Conservation (phyloP, 2,888 invertebrate genomes). For the Thymelicus sylvestris region DNA sequence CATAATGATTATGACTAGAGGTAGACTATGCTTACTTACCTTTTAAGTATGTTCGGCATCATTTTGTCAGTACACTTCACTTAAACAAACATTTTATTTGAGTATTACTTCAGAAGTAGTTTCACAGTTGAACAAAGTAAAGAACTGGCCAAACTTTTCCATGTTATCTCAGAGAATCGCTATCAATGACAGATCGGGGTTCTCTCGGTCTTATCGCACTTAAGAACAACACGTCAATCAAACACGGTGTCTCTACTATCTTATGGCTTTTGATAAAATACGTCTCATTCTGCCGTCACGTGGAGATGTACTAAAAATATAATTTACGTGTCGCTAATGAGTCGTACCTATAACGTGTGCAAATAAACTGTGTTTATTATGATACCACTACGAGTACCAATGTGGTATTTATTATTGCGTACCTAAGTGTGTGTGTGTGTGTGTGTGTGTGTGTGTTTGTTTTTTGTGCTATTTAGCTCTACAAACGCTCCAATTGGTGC, state of each 20-base stretch:
- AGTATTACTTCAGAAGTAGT: constrained; percentile 21
- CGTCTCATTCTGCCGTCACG: constrained; percentile 52
- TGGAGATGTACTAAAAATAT: constrained; percentile 48
- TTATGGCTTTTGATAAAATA: constrained; percentile 48
- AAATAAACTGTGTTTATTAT: too few species aligned
- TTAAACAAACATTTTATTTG: constrained; percentile 42
- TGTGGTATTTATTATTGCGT: too few species aligned
- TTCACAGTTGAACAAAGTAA: constrained; percentile 19
- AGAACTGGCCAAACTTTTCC: constrained; percentile 39
- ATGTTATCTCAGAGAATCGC: constrained; percentile 50
- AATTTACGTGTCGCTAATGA: neutral
- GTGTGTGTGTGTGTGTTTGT: too few species aligned
- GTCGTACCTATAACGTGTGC: too few species aligned
- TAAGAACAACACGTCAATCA: constrained; percentile 76
- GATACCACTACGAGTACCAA: too few species aligned
- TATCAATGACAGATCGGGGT: constrained; percentile 76
- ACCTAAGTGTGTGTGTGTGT: too few species aligned
- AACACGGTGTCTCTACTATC: constrained; percentile 49
- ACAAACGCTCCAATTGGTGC: too few species aligned
- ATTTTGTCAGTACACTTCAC: constrained; percentile 41
- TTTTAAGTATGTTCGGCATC: constrained; percentile 67
- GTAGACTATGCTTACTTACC: constrained; percentile 50
- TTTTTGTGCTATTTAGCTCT: too few species aligned
- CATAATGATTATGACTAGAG: too few species aligned
- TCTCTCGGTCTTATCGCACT: constrained; percentile 60